A percentile compares a stretch with the other conserved stretches of the same genome.
Conservation (phyloP, 2,797 vertebrate species). For the Sebastes baramenuke region DNA sequence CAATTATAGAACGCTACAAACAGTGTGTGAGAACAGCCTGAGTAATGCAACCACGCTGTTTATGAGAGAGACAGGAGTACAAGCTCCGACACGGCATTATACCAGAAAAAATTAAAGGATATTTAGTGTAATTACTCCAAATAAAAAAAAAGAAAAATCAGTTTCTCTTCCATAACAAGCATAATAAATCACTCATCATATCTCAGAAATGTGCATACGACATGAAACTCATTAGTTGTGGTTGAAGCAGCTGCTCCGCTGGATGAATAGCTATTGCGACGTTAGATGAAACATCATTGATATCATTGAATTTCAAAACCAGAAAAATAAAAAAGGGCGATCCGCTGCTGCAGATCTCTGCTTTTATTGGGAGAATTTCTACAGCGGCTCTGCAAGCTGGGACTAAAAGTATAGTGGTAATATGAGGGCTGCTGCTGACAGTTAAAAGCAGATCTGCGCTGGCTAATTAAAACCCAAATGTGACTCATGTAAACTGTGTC, state of each 20-base stretch:
- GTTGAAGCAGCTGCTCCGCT: slow-evolving; percentile 61
- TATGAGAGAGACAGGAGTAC: slow-evolving; percentile 22
- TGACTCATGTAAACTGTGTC: slow-evolving; percentile 61
- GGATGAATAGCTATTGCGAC: slow-evolving; percentile 54
- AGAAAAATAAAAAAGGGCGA: slow-evolving; percentile 34
- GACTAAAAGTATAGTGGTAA: slow-evolving; percentile 34
- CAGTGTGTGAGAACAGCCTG: too few relatives aligned
- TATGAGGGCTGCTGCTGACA: slow-evolving; percentile 42
- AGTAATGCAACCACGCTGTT: neutral
- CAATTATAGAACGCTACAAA: too few relatives aligned
- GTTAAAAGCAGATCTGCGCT: slow-evolving; percentile 48
- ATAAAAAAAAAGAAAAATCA: slow-evolving; percentile 43
- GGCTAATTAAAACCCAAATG: slow-evolving; percentile 60
- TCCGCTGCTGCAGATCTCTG: slow-evolving; percentile 32
- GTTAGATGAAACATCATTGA: slow-evolving; percentile 59
- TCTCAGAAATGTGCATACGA: slow-evolving; percentile 60
- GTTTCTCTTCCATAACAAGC: slow-evolving; percentile 51
- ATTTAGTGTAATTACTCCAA: slow-evolving; percentile 54
- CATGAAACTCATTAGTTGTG: slow-evolving; percentile 68
- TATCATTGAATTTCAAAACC: slow-evolving; percentile 47
- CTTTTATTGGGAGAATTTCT: slow-evolving; percentile 37
- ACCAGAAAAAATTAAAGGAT: slow-evolving; percentile 36
- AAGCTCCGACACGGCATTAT: slow-evolving; percentile 24
- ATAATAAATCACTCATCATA: slow-evolving; percentile 59
- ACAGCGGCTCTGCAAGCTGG: slow-evolving; percentile 17